Base-by-base conservation (phyloP, 1,140 invertebrate species). In the Anastrepha obliqua region DNA sequence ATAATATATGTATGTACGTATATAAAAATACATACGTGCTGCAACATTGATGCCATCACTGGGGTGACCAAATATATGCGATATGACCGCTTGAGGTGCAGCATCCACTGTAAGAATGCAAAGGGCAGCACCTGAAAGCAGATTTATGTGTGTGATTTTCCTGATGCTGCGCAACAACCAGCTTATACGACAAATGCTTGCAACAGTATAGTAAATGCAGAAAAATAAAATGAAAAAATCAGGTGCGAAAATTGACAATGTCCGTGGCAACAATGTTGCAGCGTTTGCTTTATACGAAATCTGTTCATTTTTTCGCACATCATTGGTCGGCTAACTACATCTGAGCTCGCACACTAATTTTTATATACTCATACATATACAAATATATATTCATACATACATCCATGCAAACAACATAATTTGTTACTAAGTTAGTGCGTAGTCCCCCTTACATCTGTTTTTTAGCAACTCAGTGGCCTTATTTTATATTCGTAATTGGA, bases 91-190 rank as follows among this genome's bases (percentile, higher is more conserved):
- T 62, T n/a, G n/a, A 55, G 51, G 8, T n/a, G n/a, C 60, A 15
- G n/a, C 8, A 62, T 13, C 13, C 60, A 62, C 9, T 17, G 60
- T 62, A 15, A 62, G 29, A n/a, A 15, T 62, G 42, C 17, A 5
- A 4, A 0, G 39, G 1, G 2, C 3, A 7, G 74, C 47, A 55
- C 0, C 7, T 58, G n/a, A 55, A 15, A 13, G 6, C 55, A 47
- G n/a, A 58, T 58, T 81, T 81, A 81, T 81, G 47, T 29, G 47
- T 81, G 74, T 29, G 74, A n/a, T 29, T 81, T 55, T 81, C 74
- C 51, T 55, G n/a, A 55, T 29, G 15, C 17, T 11, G 11, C 17
- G n/a, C 42, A 47, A 81, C 74, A 81, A 81, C 1, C 8, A 81
- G 74, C 74, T 81, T 55, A 15, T 11, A 9, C 6, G 20, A 51